Conservation (phyloP, 2,888 invertebrate genomes). For the Caenorhabditis sulstoni region DNA sequence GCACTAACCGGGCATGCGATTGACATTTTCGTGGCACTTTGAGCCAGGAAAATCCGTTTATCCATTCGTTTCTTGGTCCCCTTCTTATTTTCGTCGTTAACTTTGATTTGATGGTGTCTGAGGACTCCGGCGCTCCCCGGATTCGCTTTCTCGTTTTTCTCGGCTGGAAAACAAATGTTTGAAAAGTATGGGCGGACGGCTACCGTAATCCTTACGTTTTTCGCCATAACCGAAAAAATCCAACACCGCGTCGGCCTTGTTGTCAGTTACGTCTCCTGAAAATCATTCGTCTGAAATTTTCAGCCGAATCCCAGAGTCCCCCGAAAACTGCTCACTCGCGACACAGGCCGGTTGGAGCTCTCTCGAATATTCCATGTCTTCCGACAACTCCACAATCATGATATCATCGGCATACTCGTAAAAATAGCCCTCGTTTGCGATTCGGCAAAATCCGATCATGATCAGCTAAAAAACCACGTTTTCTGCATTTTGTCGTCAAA, state of each 20-base stretch:
- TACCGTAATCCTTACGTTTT: background rate
- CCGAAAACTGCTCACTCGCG: background rate
- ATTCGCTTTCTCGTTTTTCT: background rate
- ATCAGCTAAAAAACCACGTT: background rate
- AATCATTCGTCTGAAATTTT: background rate
- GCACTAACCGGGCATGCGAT: background rate
- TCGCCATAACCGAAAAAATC: background rate
- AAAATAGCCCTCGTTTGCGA: conserved; percentile 1
- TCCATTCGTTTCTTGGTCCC: background rate
- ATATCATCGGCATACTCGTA: conserved; percentile 4
- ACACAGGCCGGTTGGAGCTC: conserved; percentile 1
- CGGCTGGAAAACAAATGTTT: background rate
- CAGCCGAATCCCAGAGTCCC: too few species aligned
- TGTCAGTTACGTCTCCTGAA: background rate
- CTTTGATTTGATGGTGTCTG: background rate
- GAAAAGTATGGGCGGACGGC: background rate
- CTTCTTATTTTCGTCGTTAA: background rate
- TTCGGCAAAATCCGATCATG: background rate
- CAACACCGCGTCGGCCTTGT: background rate
- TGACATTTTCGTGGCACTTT: background rate
- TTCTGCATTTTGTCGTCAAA: too few species aligned
- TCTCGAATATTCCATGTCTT: background rate
- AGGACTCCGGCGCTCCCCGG: background rate
- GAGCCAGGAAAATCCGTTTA: background rate
- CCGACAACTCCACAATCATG: conserved; percentile 4